These are phyloP conservation scores for Tangara arthus DNA, from an alignment of 2,797 vertebrate species.

Conservation along the genomic window DNA sequence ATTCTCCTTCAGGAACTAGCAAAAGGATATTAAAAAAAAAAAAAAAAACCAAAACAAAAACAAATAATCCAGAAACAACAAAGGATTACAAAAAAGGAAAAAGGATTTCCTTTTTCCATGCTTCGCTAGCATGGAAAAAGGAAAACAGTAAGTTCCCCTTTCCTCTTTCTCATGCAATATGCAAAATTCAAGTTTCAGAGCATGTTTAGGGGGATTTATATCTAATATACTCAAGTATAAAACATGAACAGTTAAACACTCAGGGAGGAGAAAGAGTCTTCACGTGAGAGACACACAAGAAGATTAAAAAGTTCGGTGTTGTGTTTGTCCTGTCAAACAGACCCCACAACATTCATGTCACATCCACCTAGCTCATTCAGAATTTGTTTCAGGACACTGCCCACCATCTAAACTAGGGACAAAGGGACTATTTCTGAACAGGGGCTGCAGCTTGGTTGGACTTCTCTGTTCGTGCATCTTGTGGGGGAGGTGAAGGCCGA, in stretches of 20 bases:
- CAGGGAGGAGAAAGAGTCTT: not conserved
- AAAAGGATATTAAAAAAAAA: not conserved
- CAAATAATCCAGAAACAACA: not conserved
- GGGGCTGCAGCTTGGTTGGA: not conserved
- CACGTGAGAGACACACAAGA: not conserved
- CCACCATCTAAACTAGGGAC: not conserved
- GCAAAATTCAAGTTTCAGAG: not conserved
- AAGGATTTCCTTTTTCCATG: no score
- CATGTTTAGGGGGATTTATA: not conserved
- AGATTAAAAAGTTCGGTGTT: not conserved
- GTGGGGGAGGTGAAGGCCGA: not conserved
- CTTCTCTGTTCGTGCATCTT: not conserved
- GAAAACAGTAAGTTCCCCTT: not conserved
- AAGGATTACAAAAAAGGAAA: not conserved
- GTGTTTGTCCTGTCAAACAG: not conserved
- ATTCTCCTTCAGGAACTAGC: not conserved
- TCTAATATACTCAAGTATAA: not conserved
- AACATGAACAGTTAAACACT: not conserved
- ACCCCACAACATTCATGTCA: not conserved
- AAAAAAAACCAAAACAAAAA: accelerated
- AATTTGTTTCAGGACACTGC: not conserved
- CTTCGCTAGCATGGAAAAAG: not conserved
- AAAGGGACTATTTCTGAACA: not conserved
- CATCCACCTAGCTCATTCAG: not conserved
- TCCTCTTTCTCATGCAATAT: not conserved